Conservation (phyloP, 1,140 invertebrate genomes). For the Tyrophagus putrescentiae region DNA sequence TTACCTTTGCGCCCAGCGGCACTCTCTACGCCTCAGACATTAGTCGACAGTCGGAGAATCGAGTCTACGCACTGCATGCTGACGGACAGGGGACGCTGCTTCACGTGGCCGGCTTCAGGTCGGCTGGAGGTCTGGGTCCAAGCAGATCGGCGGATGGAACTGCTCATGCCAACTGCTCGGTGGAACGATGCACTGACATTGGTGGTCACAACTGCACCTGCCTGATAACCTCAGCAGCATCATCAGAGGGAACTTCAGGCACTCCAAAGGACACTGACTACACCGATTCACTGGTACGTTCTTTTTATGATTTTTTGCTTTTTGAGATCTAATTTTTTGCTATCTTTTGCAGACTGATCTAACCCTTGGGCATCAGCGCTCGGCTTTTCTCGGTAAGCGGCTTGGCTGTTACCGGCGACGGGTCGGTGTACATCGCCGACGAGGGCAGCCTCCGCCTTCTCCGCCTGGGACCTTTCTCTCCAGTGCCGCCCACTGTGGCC, state of each 20-base stretch:
- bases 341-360: neutral
- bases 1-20: constrained; percentile 85
- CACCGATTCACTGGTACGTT: neutral
- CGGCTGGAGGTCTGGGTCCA: neutral
- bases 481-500: too few species aligned
- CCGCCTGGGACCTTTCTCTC: constrained; percentile 77
- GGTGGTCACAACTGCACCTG: constrained; percentile 25
- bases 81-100: constrained; percentile 71
- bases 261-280: constrained; percentile 13
- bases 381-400: constrained; percentile 88
- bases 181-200: constrained; percentile 22
- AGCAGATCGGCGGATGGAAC: too few species aligned
- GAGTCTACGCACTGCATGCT: constrained; percentile 69
- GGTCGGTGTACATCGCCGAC: constrained; percentile 82
- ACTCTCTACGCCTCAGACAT: constrained; percentile 86
- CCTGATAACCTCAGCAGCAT: constrained; percentile 15
- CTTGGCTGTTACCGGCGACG: constrained; percentile 79
- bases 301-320: neutral
- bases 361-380: constrained; percentile 26
- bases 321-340: neutral
- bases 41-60: constrained; percentile 84
- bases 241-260: too few species aligned
- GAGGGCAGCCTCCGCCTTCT: constrained; percentile 68
- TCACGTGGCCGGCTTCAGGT: constrained; percentile 63
- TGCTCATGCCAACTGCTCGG: constrained; percentile 7